Evolutionary conservation across 2,888 invertebrate species (phyloP).

Genomic region (Seladonia tumulorum): DNA sequence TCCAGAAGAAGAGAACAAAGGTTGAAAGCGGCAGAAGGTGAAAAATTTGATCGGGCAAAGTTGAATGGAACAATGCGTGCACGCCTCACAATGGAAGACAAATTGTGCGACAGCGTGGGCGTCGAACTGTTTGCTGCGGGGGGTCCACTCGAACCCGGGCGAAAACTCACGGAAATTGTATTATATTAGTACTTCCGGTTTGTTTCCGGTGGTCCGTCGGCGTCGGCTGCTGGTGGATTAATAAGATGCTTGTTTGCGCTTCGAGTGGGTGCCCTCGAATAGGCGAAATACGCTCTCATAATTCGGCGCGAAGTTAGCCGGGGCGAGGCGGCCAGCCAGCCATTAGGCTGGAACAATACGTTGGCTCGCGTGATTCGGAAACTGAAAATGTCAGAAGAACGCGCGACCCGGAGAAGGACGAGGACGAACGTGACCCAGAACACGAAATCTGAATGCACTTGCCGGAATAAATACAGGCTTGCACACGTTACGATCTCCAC

Average conservation of each 20-base stretch:
- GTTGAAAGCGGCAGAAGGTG: neutral
- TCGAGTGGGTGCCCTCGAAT: conserved; percentile 49
- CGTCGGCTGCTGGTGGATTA: conserved; percentile 51
- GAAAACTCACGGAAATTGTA: conserved; percentile 54
- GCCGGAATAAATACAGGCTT: neutral
- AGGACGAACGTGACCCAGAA: conserved; percentile 51
- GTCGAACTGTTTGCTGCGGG: conserved; percentile 51
- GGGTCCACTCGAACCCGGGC: conserved; percentile 15
- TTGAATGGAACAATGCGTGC: neutral
- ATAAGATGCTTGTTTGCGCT: conserved; percentile 55
- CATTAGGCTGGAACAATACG: conserved; percentile 40
- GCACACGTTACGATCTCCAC: neutral
- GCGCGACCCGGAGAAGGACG: neutral
- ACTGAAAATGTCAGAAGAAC: conserved; percentile 50
- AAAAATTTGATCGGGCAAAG: neutral
- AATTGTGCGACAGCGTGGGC: conserved; percentile 46
- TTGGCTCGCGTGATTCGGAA: conserved; percentile 39
- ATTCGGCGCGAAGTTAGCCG: conserved; percentile 17
- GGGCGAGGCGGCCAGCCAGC: neutral
- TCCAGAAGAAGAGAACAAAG: neutral
- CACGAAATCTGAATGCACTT: conserved; percentile 27
- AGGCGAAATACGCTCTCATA: conserved; percentile 18
- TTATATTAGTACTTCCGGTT: conserved; percentile 37
- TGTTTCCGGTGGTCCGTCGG: conserved; percentile 35
- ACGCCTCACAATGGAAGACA: conserved; percentile 57